Base-by-base conservation (phyloP, 2,113 vertebrate species). In the Megalops atlanticus region DNA sequence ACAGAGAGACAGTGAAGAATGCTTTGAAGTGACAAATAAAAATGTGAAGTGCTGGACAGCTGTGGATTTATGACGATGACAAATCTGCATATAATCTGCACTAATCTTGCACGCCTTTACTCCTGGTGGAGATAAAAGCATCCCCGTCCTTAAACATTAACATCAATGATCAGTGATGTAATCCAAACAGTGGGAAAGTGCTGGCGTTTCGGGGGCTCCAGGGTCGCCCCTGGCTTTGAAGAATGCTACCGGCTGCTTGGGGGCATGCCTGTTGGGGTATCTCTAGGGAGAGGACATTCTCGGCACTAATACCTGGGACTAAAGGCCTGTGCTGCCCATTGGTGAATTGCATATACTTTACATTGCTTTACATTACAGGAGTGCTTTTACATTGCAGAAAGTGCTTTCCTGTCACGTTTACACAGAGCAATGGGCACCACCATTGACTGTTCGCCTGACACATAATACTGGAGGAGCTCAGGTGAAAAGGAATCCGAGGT, bases 1-100 rank as follows among this genome's bases (percentile, higher is more conserved):
- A 83, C 80, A 86, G 49, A 79, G 85, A 91, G 88, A 89, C 74
- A 85, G 88, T 84, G 16, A 88, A 88, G 91, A 95, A 95, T 89
- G 90, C 91, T 95, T 93, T 95, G 90, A 94, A 93, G 89, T 93
- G 85, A 92, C 91, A 90, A 91, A 94, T 92, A 93, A 91, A 91
- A 88, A 93, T 38, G 77, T 88, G 89, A 94, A 91, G 83, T 69
- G 47, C 41, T 80, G 82, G 93, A 90, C 89, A 95, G 91, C 91
- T 93, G 93, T 87, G 91, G 91, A 93, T 93, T 94, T 94, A 95
- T 84, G 88, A 94, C 92, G 85, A 92, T 91, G 91, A 90, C 91
- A 91, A 95, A 95, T 94, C 85, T 90, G 87, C 88, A 93, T 89
- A 92, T 90, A 94, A 93, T 93, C 86, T 90, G 86, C 80, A 81